These are phyloP conservation scores for Kryptolebias marmoratus DNA, from an alignment of 2,113 vertebrate species.

Conservation along the genomic window DNA sequence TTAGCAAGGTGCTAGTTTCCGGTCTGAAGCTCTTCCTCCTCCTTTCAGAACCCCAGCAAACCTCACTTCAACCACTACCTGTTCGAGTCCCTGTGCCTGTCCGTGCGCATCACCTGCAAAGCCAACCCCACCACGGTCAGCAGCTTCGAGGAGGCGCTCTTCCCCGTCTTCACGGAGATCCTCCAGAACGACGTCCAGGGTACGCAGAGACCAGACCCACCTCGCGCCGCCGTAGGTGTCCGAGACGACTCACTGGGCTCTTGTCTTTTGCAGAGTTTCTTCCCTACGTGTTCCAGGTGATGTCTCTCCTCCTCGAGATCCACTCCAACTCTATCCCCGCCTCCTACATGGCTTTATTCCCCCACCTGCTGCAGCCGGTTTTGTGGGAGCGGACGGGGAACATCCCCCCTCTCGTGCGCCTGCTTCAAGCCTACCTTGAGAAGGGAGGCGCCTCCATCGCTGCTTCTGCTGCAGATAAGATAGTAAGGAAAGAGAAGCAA, in stretches of 20 bases:
- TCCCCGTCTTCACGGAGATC: conserved; percentile 97
- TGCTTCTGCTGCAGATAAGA: conserved; percentile 90
- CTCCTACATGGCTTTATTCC: conserved; percentile 96
- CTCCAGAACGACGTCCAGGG: conserved; percentile 97
- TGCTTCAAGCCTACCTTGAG: conserved; percentile 94
- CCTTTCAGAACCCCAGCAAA: conserved; percentile 95
- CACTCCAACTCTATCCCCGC: conserved; percentile 89
- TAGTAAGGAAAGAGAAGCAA: conserved; percentile 80
- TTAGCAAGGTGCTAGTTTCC: not conserved
- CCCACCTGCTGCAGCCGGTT: conserved; percentile 94
- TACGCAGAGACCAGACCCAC: conserved; percentile 44
- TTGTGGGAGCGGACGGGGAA: conserved; percentile 97
- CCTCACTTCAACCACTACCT: conserved; percentile 99
- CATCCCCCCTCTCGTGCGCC: conserved; percentile 94
- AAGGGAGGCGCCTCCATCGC: conserved; percentile 90
- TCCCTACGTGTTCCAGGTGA: conserved; percentile 98
- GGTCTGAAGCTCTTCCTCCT: not conserved
- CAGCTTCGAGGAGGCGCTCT: conserved; percentile 97
- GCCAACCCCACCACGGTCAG: conserved; percentile 88
- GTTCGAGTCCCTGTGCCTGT: conserved; percentile 97
- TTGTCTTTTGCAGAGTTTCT: conserved; percentile 89
- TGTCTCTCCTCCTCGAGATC: conserved; percentile 98
- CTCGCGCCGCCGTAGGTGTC: not conserved
- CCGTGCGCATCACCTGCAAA: conserved; percentile 95
- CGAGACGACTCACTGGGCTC: not conserved